phyloP scores from a whole-genome alignment of 2,888 invertebrate genomes.

The Thereva nobilitata region DNA sequence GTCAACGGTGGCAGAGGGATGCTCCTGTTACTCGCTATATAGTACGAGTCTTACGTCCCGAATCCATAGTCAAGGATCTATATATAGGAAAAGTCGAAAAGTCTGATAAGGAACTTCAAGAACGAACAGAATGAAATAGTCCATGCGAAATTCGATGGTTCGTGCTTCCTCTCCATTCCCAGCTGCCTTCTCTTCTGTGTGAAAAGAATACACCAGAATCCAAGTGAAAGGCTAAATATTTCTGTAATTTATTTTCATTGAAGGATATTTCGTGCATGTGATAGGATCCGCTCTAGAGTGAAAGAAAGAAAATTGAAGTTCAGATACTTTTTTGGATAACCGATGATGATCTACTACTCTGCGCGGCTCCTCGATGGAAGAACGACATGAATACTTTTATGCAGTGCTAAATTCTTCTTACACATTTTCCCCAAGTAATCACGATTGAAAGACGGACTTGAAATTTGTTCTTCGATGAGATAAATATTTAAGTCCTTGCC shows the following conservation, averaged over 20 bases:
- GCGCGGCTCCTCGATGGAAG: background rate
- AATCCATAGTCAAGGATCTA: too few relatives aligned
- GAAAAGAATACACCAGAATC: constrained; percentile 2
- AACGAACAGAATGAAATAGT: background rate
- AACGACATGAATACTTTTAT: too few relatives aligned
- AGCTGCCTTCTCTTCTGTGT: background rate
- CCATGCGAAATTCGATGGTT: background rate
- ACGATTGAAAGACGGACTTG: constrained; percentile 30
- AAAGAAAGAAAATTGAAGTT: constrained; percentile 26
- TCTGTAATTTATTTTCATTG: constrained; percentile 28
- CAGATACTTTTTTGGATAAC: constrained; percentile 3
- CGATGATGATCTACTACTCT: constrained; percentile 20
- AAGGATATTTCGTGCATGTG: constrained; percentile 20
- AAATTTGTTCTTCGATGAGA: constrained; percentile 29
- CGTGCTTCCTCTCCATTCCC: too few relatives aligned
- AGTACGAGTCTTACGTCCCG: too few relatives aligned
- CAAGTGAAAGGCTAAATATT: constrained; percentile 16
- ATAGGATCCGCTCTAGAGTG: constrained; percentile 20
- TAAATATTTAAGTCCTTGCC: constrained; percentile 30
- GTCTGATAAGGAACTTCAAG: too few relatives aligned
- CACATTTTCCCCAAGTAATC: constrained; percentile 17
- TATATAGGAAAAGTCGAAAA: too few relatives aligned
- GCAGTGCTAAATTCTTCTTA: too few relatives aligned
- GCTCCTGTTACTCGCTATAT: too few relatives aligned
- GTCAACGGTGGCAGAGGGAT: too few relatives aligned